Percentiles rank a stretch among this genome's conserved stretches.
Conservation (phyloP, 2,113 vertebrate genomes). For the Ictalurus furcatus region DNA sequence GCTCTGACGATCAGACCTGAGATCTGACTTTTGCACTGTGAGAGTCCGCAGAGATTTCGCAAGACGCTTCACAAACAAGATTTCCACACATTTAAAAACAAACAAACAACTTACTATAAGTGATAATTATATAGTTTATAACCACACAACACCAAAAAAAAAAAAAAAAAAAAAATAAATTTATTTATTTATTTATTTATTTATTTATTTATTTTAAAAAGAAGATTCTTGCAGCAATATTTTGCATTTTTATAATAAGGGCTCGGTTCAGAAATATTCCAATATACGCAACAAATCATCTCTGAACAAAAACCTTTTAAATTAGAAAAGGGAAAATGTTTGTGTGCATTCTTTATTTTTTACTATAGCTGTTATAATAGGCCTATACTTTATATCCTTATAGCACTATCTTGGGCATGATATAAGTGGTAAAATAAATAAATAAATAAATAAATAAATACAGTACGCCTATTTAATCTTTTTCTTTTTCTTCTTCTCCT, state of each 20-base stretch:
- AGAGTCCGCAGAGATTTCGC: constrained; percentile 38
- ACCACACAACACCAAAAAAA: not conserved
- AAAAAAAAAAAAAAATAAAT: not conserved
- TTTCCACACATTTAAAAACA: not conserved
- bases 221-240: not conserved
- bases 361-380: not conserved
- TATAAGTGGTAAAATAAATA: not conserved
- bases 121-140: not conserved
- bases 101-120: not conserved
- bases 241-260: not conserved
- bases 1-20: not conserved
- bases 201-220: not conserved
- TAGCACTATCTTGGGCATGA: not conserved
- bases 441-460: too few species aligned
- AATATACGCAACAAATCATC: not conserved
- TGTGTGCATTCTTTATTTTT: not conserved
- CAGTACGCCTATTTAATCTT: not conserved
- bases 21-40: constrained; percentile 24
- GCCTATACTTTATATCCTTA: not conserved
- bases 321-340: not conserved
- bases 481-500: not conserved
- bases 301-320: not conserved
- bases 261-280: not conserved
- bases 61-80: constrained; percentile 39
- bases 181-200: too few species aligned